A percentile compares a stretch with the other conserved stretches of the same genome.
Evolutionary conservation across 2,113 vertebrate genomes (phyloP).

Genomic region (Lagopus muta): DNA sequence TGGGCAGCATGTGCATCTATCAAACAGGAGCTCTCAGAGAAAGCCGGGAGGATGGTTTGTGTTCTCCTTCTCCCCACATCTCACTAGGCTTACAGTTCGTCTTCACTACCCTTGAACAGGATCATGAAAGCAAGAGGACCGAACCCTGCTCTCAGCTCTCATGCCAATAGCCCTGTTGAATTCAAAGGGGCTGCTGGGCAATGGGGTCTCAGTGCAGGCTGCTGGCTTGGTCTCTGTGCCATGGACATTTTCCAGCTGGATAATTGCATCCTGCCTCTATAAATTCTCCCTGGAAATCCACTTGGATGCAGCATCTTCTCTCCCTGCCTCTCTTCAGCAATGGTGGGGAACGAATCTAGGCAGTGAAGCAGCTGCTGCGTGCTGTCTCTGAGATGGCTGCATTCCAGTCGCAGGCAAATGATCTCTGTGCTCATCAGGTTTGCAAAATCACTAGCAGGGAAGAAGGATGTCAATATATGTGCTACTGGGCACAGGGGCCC

Average conservation of each 20-base stretch:
- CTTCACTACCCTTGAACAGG: neutral
- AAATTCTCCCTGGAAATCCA: neutral
- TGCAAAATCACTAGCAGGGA: neutral
- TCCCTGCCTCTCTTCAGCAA: neutral
- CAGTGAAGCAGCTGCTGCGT: neutral
- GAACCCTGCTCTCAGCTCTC: neutral
- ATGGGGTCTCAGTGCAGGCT: neutral
- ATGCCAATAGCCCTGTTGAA: neutral
- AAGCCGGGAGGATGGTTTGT: neutral
- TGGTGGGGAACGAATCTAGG: neutral
- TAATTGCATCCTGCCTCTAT: conserved; percentile 18
- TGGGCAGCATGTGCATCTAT: neutral
- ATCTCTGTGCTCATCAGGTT: neutral
- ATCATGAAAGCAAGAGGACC: neutral
- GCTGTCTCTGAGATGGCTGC: neutral
- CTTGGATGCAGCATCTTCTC: neutral
- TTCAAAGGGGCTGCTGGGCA: neutral
- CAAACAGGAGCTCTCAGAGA: neutral
- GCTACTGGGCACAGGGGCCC: neutral
- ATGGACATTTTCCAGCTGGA: neutral
- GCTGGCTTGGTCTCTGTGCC: neutral
- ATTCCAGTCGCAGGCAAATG: neutral
- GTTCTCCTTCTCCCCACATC: neutral
- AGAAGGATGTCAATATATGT: neutral
- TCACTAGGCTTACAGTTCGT: neutral